Conservation (phyloP, 2,888 invertebrate species). For the Amphipyra berbera region DNA sequence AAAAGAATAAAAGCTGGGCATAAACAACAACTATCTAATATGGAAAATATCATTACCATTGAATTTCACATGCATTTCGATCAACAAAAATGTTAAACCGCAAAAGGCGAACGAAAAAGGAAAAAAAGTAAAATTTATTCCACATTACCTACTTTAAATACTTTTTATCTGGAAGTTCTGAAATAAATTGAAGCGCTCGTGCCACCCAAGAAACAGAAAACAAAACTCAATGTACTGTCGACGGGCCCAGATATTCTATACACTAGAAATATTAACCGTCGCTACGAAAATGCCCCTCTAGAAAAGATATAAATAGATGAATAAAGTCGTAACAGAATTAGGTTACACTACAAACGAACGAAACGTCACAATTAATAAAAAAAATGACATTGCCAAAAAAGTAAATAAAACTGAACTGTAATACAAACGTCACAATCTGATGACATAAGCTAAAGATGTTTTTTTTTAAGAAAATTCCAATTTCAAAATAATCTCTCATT, state of each 20-base stretch:
- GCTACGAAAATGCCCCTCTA: constrained; percentile 52
- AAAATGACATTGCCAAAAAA: not conserved
- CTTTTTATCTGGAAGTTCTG: constrained; percentile 64
- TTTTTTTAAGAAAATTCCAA: too few relatives aligned
- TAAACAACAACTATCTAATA: constrained; percentile 33
- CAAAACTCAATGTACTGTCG: constrained; percentile 57
- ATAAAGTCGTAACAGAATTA: constrained; percentile 42
- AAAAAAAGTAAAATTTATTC: constrained; percentile 60
- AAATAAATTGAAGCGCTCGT: constrained; percentile 65
- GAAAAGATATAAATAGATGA: constrained; percentile 60
- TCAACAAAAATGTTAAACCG: constrained; percentile 53
- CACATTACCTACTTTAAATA: constrained; percentile 64
- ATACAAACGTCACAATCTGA: not conserved
- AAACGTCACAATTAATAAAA: constrained; percentile 11
- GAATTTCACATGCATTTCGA: constrained; percentile 53
- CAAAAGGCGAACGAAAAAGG: constrained; percentile 46
- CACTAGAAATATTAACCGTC: constrained; percentile 60
- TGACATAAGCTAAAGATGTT: constrained; percentile 3
- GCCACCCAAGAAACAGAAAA: constrained; percentile 65
- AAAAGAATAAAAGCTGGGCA: constrained; percentile 12
- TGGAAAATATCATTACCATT: constrained; percentile 54
- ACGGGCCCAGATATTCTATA: constrained; percentile 57
- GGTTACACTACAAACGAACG: constrained; percentile 28
- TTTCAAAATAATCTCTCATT: not conserved
- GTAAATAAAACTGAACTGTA: too few relatives aligned